Evolutionary conservation across 2,888 invertebrate species (phyloP), one percentile per base, ranked within the genome.

Genomic region (Folsomia candida): DNA sequence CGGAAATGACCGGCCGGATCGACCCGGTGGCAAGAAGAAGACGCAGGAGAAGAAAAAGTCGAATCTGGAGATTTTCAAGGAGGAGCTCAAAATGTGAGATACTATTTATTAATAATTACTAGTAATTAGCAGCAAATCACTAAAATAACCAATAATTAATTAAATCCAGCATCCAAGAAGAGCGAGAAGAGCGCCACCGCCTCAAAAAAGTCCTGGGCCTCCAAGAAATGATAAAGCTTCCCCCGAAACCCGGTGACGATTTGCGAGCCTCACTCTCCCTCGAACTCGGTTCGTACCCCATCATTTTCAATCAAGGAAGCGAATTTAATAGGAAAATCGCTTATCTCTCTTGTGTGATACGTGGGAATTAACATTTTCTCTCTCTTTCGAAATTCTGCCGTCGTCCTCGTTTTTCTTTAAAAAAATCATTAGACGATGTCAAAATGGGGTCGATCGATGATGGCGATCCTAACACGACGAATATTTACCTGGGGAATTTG

Each of bases 381-480:
- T 63, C 25, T 71, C 11, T 25, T n/a, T n/a, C n/a, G n/a, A n/a
- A n/a, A n/a, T n/a, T n/a, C n/a, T n/a, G n/a, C n/a, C n/a, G n/a
- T n/a, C n/a, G n/a, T n/a, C n/a, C n/a, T n/a, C n/a, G n/a, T n/a
- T n/a, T n/a, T n/a, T n/a, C n/a, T n/a, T n/a, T n/a, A n/a, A n/a
- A n/a, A n/a, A n/a, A n/a, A n/a, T n/a, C n/a, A 74, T 24, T 75
- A 79, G 77, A 77, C 77, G 81, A 84, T 72, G 85, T 85, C 62
- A 86, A 86, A 76, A 82, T 89, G 57, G 94, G 94, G 26, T 94
- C 94, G 0, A 94, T 93, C 83, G 96, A 97, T 84, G 92, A 92
- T 71, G 96, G 94, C 0, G 98, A 99, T 86, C 96, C 97, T 37
- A 94, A 92, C 80, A 98, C 98, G 1, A 99, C 99, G 63, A 99